Base-by-base conservation (phyloP, 92 coral and sea anemone genomes). In the Anthopleura xanthogrammica region DNA sequence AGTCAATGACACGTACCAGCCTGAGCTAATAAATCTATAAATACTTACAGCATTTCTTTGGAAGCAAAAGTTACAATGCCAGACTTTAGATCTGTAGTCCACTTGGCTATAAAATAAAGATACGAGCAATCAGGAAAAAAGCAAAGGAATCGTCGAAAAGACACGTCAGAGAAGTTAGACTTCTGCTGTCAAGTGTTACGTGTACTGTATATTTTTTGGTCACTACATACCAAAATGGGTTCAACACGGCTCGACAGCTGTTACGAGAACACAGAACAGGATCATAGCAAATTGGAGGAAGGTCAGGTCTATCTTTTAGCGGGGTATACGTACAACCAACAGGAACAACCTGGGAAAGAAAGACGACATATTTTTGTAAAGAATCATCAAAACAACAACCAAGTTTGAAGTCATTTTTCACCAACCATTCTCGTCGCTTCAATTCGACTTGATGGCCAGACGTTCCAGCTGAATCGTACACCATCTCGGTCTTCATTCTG, bases 61-160 rank as follows among this genome's bases (percentile, higher is more conserved):
- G 86, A 96, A 96, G 80, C 99, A 96, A 82, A 96, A 96, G 83
- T 96, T 96, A 86, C 99, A 96, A 73, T 96, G 99, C 99, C 99
- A 96, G 11, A 96, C 97, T 94, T 96, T 96, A 29, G 99, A 92
- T 83, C 99, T 89, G 86, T 96, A 96, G 85, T 96, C 99, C 86
- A 96, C 99, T 92, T 96, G 99, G 81, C 99, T 96, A 80, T 62
- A 83, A 88, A 24, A 70, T 50, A 60, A 12, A 48, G 16, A 55
- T 66, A 71, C 16, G 20, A 52, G 43, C 11, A 77, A 60, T 36
- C 39, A 48, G 5, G n/a, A 19, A 41, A 60, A 1, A 78, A 60
- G 36, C 5, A 54, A 41, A 46, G 29, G 16, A 77, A n/a, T 77
- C 17, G 58, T 54, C 2, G 13, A 7, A 46, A 11, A 7, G 86